A percentile compares a stretch with the other conserved stretches of the same genome.
These are phyloP conservation scores for Minunthozetes semirufus DNA, from an alignment of 2,888 invertebrate genomes.

Conservation along the genomic window DNA sequence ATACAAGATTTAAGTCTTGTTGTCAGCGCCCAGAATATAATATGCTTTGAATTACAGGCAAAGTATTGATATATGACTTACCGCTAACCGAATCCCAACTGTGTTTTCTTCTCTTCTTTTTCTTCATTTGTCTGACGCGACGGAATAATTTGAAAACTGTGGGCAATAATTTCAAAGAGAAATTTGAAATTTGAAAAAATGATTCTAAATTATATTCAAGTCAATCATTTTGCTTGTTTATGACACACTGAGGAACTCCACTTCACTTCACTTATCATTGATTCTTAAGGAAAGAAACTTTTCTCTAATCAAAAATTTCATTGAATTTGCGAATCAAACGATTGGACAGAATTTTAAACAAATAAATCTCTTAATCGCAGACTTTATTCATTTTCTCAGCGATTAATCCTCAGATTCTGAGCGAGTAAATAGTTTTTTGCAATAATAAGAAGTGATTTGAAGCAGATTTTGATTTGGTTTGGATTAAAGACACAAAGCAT, in stretches of 20 bases:
- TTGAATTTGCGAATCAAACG: too few species aligned
- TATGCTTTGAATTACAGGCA: neutral
- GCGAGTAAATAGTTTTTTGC: neutral
- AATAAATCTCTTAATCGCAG: neutral
- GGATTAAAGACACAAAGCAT: slow-evolving; percentile 15
- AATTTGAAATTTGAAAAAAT: slow-evolving; percentile 2
- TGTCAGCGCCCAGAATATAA: neutral
- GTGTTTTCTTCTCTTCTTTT: slow-evolving; percentile 33
- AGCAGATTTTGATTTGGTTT: neutral
- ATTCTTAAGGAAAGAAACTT: too few species aligned
- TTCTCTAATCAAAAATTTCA: too few species aligned
- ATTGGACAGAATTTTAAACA: neutral
- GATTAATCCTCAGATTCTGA: neutral
- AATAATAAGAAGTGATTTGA: neutral
- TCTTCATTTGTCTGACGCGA: slow-evolving; percentile 31
- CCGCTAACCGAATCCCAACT: slow-evolving; percentile 35
- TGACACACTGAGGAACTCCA: too few species aligned
- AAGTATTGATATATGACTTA: slow-evolving; percentile 22
- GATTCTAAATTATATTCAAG: neutral
- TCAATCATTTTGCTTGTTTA: neutral
- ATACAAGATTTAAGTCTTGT: neutral
- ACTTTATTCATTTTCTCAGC: neutral
- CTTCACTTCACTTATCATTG: too few species aligned
- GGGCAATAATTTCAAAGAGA: neutral
- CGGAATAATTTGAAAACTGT: slow-evolving; percentile 34